Evolutionary conservation across 2,888 invertebrate species (phyloP), one percentile per base, ranked within the genome.

Genomic region (Rhagium mordax): DNA sequence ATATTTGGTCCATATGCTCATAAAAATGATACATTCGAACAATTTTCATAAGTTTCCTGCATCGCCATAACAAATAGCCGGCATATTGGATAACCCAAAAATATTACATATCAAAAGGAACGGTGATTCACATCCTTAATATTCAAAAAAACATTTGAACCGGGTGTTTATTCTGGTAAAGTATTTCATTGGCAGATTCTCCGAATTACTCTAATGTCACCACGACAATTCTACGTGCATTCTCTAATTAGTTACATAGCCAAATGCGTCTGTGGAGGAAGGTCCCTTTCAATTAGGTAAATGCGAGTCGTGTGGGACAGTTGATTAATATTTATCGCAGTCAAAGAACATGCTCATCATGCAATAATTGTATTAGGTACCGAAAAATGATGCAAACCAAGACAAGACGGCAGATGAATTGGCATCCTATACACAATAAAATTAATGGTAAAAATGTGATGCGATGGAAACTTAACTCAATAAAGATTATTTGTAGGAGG

Each of bases 1-100:
- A 24, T 24, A 27, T 27, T 27, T 57, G 15, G 27, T 15, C 55
- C 55, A 57, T 57, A 27, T 57, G 55, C 16, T 57, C 55, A 57
- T 57, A 57, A 57, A 57, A 57, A 57, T 57, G 55, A 27, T 57
- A 5, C n/a, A 57, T 57, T 57, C 55, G 27, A 57, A 15, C 41
- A 41, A 41, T 41, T 41, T 41, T 41, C 15, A 27, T 57, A 57
- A 57, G 15, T 24, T 57, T 27, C 55, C 55, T 13, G 55, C 55
- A 41, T n/a, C 0, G n/a, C 41, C n/a, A 41, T 41, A 41, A 41
- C 41, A 41, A 41, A 41, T 41, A 41, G 41, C n/a, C n/a, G 3
- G 41, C 41, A n/a, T 41, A 41, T 41, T 41, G 41, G 33, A 41
- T 13, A 10, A 33, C 13, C 3, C 10, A 41, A 41, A 41, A 41